Evolutionary conservation across 2,113 vertebrate species (phyloP), one percentile per base, ranked within the genome.

Genomic region (Perca flavescens): DNA sequence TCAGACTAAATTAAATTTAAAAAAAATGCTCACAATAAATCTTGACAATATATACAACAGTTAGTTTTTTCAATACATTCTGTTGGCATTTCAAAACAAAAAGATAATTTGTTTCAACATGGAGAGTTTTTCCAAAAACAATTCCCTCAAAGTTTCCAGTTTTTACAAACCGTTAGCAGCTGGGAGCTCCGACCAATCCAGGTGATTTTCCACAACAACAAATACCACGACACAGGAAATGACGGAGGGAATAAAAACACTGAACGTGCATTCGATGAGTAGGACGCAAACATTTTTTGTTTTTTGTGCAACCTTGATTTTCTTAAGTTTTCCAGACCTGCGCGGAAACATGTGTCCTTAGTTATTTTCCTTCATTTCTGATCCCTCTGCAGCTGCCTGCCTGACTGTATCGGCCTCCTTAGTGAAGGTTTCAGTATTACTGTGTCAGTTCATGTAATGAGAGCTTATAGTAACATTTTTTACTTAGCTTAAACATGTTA

Each of bases 81-180:
- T 85, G 12, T 75, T 86, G 63, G 81, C 83, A 75, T 79, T 70
- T 63, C 50, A 86, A 79, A 74, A 61, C 21, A 58, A 52, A 71
- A 69, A 28, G 12, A 73, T 66, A 10, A n/a, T 58, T 19, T 3
- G 21, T 53, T 58, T 31, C 3, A 6, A 53, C 61, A 16, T 1
- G 2, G 21, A 64, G 25, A 7, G 36, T 62, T 36, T 69, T 62
- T 4, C 40, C 2, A 3, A 5, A 63, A 63, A 13, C 34, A 40
- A 9, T 54, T 46, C 16, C 14, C 19, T 36, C 13, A 34, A 31
- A 68, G 36, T 14, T 76, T 63, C 50, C 76, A 19, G 22, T 47
- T 53, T 67, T 36, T 2, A 46, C 22, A 28, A 84, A 50, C 5
- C 1, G 54, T 76, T 49, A 85, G 83, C 80, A 83, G 83, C 79